Percentiles rank a stretch among this genome's conserved stretches.
Evolutionary conservation across 1,140 invertebrate genomes (phyloP).

Genomic region (Galleria mellonella): DNA sequence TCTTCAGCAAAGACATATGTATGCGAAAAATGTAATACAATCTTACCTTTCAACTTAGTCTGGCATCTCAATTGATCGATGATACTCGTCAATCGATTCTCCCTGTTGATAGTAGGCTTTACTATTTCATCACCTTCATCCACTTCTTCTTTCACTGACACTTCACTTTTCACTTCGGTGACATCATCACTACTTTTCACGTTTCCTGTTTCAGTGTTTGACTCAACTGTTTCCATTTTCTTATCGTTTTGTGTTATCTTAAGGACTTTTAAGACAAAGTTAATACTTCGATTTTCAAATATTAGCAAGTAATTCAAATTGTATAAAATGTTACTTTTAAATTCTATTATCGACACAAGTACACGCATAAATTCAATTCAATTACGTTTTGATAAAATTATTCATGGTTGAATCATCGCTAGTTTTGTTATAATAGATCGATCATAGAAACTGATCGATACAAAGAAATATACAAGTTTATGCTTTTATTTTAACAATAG

Average conservation of each 20-base stretch:
- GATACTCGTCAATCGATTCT: conserved; percentile 61
- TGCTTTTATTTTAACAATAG: background rate
- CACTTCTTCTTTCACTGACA: conserved; percentile 29
- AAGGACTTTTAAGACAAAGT: too few relatives aligned
- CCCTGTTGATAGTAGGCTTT: conserved; percentile 31
- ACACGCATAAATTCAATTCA: too few relatives aligned
- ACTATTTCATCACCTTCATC: conserved; percentile 35
- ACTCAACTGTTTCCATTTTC: conserved; percentile 10
- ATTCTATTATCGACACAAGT: too few relatives aligned
- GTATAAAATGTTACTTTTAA: too few relatives aligned
- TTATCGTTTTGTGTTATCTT: background rate
- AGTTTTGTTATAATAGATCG: background rate
- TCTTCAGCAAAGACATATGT: too few relatives aligned
- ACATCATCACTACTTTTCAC: conserved; percentile 21
- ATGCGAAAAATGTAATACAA: background rate
- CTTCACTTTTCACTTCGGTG: conserved; percentile 37
- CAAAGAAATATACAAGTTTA: conserved; percentile 2
- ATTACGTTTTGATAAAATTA: too few relatives aligned
- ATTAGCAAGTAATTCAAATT: too few relatives aligned
- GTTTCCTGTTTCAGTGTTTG: conserved; percentile 7
- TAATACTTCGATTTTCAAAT: too few relatives aligned
- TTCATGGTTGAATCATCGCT: too few relatives aligned
- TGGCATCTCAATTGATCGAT: conserved; percentile 66
- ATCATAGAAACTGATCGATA: conserved; percentile 1
- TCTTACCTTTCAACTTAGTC: conserved; percentile 60